phyloP scores from a whole-genome alignment of 2,888 invertebrate species.

The Bombylius major region DNA sequence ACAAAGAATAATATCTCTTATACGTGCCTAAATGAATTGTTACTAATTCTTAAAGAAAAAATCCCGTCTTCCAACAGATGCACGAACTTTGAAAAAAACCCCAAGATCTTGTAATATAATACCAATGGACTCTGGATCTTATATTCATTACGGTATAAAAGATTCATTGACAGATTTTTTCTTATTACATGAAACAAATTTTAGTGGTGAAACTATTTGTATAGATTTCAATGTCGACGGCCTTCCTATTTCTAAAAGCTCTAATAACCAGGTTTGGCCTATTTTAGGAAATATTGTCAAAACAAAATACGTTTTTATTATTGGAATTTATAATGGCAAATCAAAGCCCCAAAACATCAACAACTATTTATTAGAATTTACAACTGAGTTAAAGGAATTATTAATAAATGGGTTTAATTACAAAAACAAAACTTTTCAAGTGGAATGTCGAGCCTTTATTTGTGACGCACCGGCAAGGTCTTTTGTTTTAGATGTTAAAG shows the following conservation, averaged over 20 bases:
- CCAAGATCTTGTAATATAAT: background rate
- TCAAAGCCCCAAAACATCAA: slow-evolving; percentile 7
- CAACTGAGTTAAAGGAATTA: background rate
- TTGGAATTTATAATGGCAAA: background rate
- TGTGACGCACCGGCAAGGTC: background rate
- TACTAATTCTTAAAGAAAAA: background rate
- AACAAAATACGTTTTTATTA: background rate
- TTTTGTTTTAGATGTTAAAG: background rate
- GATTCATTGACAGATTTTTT: background rate
- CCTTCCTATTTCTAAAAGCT: slow-evolving; percentile 9
- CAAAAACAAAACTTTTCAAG: slow-evolving; percentile 4
- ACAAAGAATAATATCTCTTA: too few species aligned
- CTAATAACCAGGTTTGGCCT: slow-evolving; percentile 9
- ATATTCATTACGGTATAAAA: background rate
- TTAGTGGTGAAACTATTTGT: background rate
- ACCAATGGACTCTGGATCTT: background rate
- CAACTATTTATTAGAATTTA: slow-evolving; percentile 3
- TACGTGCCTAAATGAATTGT: background rate
- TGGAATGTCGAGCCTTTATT: slow-evolving; percentile 7
- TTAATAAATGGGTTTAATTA: slow-evolving; percentile 2
- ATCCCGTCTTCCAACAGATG: background rate
- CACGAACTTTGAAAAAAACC: background rate
- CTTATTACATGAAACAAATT: background rate
- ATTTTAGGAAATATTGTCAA: slow-evolving; percentile 6
- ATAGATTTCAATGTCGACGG: slow-evolving; percentile 9